phyloP scores from a whole-genome alignment of 1,140 invertebrate species.

The Anadara kagoshimensis region DNA sequence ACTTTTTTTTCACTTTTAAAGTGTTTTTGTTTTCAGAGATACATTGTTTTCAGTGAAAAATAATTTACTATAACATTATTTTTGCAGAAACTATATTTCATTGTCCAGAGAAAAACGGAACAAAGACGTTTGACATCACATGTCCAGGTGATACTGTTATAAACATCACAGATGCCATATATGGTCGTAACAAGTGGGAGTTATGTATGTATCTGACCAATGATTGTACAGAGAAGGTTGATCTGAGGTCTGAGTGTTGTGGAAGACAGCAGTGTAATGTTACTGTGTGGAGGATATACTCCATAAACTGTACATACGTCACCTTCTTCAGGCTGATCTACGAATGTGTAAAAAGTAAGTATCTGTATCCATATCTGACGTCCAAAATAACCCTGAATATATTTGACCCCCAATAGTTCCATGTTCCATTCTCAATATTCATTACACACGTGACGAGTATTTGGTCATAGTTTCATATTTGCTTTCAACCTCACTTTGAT shows the following conservation, averaged over 20 bases:
- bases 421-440: no score
- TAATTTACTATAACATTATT: not conserved
- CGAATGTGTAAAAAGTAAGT: conserved; percentile 45
- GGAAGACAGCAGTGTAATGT: conserved; percentile 42
- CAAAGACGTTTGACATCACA: conserved; percentile 29
- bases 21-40: not conserved
- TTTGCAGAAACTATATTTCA: conserved; percentile 16
- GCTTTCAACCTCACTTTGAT: no score
- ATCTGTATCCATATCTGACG: no score
- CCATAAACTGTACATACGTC: conserved; percentile 46
- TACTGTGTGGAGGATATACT: conserved; percentile 39
- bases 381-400: no score
- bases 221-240: conserved; percentile 44
- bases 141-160: conserved; percentile 41
- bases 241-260: conserved; percentile 40
- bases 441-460: no score
- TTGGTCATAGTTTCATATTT: no score
- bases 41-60: not conserved
- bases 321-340: conserved; percentile 50
- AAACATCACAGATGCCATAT: conserved; percentile 40
- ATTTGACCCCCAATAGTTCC: no score
- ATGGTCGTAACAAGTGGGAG: conserved; percentile 42
- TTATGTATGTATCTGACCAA: conserved; percentile 37
- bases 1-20: not conserved
- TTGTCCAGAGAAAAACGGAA: conserved; percentile 26